Conservation (phyloP, 2,797 vertebrate genomes). For the Sandelia bainsii region DNA sequence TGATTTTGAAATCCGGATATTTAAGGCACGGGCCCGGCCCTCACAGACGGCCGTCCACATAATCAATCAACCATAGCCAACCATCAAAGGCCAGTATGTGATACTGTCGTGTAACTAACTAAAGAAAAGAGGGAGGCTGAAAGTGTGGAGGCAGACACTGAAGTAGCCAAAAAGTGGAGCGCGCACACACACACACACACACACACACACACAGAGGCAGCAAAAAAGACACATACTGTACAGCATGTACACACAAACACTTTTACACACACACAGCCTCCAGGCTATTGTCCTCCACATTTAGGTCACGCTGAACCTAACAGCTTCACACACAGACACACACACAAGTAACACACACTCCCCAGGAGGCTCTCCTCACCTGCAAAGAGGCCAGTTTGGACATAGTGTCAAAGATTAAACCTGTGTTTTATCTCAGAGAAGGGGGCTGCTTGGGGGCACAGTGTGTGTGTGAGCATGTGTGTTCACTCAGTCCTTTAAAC, state of each 20-base stretch:
- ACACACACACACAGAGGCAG: slow-evolving; percentile 50
- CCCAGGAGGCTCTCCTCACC: slow-evolving; percentile 78
- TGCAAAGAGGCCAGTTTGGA: slow-evolving; percentile 79
- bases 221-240: slow-evolving; percentile 51
- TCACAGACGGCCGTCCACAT: neutral
- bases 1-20: neutral
- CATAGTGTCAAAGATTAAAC: slow-evolving; percentile 85
- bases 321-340: slow-evolving; percentile 55
- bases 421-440: slow-evolving; percentile 80
- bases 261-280: slow-evolving; percentile 61
- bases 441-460: slow-evolving; percentile 54
- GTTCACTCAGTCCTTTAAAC: slow-evolving; percentile 78
- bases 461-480: slow-evolving; percentile 50
- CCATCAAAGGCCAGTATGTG: slow-evolving; percentile 2
- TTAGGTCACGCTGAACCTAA: slow-evolving; percentile 75
- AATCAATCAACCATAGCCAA: neutral
- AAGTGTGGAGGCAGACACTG: slow-evolving; percentile 28
- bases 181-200: too few relatives aligned
- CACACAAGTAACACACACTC: slow-evolving; percentile 51
- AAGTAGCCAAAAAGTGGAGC: slow-evolving; percentile 32
- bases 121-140: slow-evolving; percentile 12
- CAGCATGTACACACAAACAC: slow-evolving; percentile 45
- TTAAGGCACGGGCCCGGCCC: neutral
- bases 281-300: slow-evolving; percentile 80
- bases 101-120: slow-evolving; percentile 20